Conservation (phyloP, 2,113 vertebrate genomes). For the Elachura formosa region DNA sequence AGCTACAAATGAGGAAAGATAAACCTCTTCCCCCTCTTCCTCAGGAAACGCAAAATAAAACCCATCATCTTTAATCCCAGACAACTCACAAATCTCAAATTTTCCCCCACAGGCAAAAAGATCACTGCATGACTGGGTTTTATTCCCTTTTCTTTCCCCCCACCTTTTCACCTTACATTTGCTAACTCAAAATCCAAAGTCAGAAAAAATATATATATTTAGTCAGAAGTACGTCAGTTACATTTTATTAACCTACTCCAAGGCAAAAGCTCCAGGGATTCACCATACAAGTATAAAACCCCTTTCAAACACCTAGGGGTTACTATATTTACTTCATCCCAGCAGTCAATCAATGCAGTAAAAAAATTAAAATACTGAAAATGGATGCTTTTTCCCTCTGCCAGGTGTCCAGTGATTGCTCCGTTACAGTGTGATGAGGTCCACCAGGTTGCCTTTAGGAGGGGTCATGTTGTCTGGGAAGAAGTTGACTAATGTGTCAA, state of each 20-base stretch:
- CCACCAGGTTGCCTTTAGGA: conserved; percentile 97
- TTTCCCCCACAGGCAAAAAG: conserved; percentile 12
- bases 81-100: background rate
- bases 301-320: conserved; percentile 54
- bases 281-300: conserved; percentile 65
- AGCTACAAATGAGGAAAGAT: conserved; percentile 31
- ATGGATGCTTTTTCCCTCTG: conserved; percentile 47
- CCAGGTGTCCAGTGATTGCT: conserved; percentile 13
- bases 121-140: conserved; percentile 30
- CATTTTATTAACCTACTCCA: conserved; percentile 76
- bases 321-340: conserved; percentile 57
- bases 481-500: conserved; percentile 97
- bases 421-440: conserved; percentile 93
- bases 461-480: conserved; percentile 99
- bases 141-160: background rate
- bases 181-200: conserved; percentile 66
- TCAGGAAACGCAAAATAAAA: background rate
- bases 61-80: conserved; percentile 4
- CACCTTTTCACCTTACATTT: conserved; percentile 18
- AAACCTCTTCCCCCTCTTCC: background rate
- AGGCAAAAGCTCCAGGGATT: conserved; percentile 62
- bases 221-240: conserved; percentile 68
- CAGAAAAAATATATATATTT: conserved; percentile 75
- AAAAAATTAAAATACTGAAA: conserved; percentile 67
- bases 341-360: conserved; percentile 57